phyloP scores from a whole-genome alignment of 2,888 invertebrate species.

The Phrixothrix hirtus region DNA sequence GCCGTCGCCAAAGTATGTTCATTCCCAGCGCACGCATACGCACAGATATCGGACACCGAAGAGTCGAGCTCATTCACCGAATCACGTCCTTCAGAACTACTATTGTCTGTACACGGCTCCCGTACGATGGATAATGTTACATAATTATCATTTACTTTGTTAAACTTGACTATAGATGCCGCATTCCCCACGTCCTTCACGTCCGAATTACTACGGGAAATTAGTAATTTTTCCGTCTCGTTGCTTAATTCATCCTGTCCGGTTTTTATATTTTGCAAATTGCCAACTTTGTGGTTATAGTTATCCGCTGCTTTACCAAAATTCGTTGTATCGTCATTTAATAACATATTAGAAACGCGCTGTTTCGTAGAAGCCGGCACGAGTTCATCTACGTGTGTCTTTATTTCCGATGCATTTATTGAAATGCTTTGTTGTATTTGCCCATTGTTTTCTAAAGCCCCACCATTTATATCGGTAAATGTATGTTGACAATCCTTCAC shows the following conservation, averaged over 20 bases:
- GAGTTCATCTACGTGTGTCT: constrained; percentile 5
- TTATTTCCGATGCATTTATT: constrained; percentile 15
- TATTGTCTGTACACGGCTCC: constrained; percentile 19
- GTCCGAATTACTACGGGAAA: constrained; percentile 4
- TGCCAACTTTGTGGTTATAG: too few species aligned
- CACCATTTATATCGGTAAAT: constrained; percentile 24
- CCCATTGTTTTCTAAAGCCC: constrained; percentile 32
- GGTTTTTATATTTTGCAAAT: background rate
- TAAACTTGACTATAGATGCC: background rate
- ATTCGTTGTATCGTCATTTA: too few species aligned
- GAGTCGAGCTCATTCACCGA: constrained; percentile 29
- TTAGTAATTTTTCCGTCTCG: constrained; percentile 2
- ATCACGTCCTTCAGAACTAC: constrained; percentile 29
- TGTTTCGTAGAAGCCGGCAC: too few species aligned
- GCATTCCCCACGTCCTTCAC: constrained; percentile 1
- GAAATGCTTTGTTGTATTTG: constrained; percentile 28
- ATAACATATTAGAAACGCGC: too few species aligned
- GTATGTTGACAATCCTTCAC: constrained; percentile 20
- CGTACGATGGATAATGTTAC: constrained; percentile 15
- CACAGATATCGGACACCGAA: constrained; percentile 26
- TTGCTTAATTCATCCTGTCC: constrained; percentile 7
- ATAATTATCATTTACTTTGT: constrained; percentile 1
- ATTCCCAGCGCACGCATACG: constrained; percentile 31
- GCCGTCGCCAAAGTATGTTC: constrained; percentile 37
- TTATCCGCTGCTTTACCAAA: too few species aligned